These are phyloP conservation scores for Plecturocebus donacophilus DNA, from an alignment of 2,113 vertebrate species.

Conservation along the genomic window DNA sequence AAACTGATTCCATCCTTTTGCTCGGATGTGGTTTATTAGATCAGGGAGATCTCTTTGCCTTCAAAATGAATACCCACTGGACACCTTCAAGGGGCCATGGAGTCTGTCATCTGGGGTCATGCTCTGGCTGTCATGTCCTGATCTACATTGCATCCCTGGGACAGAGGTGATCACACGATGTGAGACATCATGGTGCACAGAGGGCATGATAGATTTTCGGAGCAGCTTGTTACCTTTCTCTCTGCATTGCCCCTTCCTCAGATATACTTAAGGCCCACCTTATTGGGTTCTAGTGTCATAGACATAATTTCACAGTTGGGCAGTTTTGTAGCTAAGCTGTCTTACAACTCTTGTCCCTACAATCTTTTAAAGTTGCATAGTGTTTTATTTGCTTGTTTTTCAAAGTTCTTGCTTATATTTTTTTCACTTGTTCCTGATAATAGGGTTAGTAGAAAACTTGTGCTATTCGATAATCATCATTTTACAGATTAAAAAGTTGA, in stretches of 20 bases:
- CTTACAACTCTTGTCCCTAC: neutral
- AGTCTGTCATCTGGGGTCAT: neutral
- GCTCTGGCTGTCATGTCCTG: neutral
- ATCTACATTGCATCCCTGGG: neutral
- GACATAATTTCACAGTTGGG: neutral
- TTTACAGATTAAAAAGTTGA: neutral
- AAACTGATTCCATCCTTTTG: neutral
- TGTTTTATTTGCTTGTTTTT: slow-evolving; percentile 9
- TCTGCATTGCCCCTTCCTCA: neutral
- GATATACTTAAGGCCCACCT: neutral
- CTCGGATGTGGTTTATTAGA: neutral
- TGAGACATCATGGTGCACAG: neutral
- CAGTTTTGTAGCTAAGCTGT: neutral
- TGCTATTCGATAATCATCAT: neutral
- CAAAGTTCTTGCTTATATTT: neutral
- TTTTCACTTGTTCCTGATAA: neutral
- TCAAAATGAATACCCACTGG: neutral
- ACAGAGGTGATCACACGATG: accelerated
- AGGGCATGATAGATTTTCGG: neutral
- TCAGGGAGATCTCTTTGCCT: neutral
- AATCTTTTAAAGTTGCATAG: neutral
- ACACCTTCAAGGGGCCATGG: neutral
- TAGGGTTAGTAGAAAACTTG: neutral
- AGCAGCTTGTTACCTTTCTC: neutral
- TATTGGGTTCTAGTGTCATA: neutral